A percentile compares a stretch with the other conserved stretches of the same genome.
These are phyloP conservation scores for Pandemis corylana DNA, from an alignment of 2,888 invertebrate species.

Conservation along the genomic window DNA sequence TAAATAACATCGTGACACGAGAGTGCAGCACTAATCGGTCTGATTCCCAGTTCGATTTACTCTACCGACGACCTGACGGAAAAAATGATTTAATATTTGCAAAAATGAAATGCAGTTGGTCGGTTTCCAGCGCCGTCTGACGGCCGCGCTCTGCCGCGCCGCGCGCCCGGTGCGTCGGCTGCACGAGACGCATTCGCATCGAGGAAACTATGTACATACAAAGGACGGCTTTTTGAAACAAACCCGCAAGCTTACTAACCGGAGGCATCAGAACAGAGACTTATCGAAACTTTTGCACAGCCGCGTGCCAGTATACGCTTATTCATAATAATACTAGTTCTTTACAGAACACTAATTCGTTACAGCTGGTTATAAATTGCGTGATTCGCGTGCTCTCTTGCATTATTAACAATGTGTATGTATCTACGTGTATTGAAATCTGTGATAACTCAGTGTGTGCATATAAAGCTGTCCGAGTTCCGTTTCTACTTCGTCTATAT, in stretches of 20 bases:
- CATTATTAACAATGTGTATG: not conserved
- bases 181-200: not conserved
- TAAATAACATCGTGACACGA: too few species aligned
- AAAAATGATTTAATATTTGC: too few species aligned
- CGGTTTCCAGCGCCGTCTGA: not conserved
- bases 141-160: not conserved
- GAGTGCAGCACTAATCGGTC: too few species aligned
- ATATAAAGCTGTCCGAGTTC: too few species aligned
- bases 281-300: too few species aligned
- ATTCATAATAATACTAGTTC: not conserved
- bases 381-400: not conserved
- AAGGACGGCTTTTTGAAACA: constrained; percentile 38
- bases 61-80: too few species aligned
- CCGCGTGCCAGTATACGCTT: not conserved
- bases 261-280: not conserved
- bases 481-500: too few species aligned
- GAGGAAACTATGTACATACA: constrained; percentile 24
- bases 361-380: not conserved
- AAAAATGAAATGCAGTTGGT: not conserved
- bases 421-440: not conserved
- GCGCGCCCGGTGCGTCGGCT: not conserved
- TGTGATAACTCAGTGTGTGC: too few species aligned
- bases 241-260: not conserved
- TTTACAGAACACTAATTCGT: not conserved
- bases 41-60: too few species aligned